phyloP scores from a whole-genome alignment of 2,113 vertebrate genomes.

The Porphyrio hochstetteri region DNA sequence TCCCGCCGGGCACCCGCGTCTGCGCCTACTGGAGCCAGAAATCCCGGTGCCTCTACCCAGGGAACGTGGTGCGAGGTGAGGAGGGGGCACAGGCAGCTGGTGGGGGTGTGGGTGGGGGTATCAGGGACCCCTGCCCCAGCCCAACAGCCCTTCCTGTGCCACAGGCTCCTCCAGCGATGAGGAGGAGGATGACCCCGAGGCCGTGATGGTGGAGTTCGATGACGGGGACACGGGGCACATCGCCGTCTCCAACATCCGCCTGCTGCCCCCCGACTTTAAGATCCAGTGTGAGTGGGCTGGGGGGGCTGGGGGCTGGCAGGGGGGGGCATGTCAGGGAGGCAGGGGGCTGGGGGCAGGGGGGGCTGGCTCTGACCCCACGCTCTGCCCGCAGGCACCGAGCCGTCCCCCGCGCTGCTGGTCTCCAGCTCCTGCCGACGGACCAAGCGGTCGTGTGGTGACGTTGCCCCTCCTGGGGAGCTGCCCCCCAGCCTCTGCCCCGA shows the following conservation, averaged over 20 bases:
- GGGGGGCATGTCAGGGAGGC: accelerated
- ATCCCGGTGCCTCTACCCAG: conserved; percentile 92
- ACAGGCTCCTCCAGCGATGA: conserved; percentile 77
- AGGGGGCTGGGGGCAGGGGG: accelerated
- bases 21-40: conserved; percentile 97
- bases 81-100: not conserved
- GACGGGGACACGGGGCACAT: conserved; percentile 94
- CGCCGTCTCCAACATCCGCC: conserved; percentile 89
- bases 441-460: conserved; percentile 73
- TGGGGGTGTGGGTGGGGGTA: too few relatives aligned
- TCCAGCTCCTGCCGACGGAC: conserved; percentile 75
- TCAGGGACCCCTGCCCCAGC: not conserved
- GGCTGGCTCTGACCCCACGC: accelerated
- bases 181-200: conserved; percentile 83
- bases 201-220: conserved; percentile 94
- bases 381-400: conserved; percentile 79
- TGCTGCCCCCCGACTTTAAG: conserved; percentile 93
- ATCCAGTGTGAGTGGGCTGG: conserved; percentile 84
- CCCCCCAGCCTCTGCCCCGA: conserved; percentile 72
- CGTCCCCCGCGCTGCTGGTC: conserved; percentile 81
- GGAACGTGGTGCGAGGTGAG: conserved; percentile 89
- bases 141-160: accelerated
- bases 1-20: conserved; percentile 86
- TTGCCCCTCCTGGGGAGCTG: conserved; percentile 69
- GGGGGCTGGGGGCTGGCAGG: accelerated